Evolutionary conservation across 2,113 vertebrate genomes (phyloP).

Genomic region (Nematolebias whitei): DNA sequence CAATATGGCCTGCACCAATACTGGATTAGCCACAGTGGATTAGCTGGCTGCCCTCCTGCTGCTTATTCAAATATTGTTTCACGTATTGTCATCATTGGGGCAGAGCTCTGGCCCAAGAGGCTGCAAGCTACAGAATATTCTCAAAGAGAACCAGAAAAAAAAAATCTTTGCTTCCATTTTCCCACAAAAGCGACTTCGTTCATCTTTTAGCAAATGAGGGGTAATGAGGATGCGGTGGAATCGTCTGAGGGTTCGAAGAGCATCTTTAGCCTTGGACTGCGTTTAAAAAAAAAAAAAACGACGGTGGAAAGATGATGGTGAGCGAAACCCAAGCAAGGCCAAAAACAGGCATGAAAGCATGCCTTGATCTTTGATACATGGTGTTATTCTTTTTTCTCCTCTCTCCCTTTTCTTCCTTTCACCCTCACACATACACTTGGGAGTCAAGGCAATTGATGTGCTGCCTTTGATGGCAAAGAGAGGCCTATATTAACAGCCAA

Average conservation of each 20-base stretch:
- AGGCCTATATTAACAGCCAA: slow-evolving; percentile 76
- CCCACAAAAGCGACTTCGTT: slow-evolving; percentile 46
- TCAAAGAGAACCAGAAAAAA: slow-evolving; percentile 55
- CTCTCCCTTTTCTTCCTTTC: slow-evolving; percentile 69
- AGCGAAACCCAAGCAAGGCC: slow-evolving; percentile 60
- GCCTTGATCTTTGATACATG: slow-evolving; percentile 78
- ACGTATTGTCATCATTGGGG: slow-evolving; percentile 79
- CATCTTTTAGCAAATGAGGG: slow-evolving; percentile 42
- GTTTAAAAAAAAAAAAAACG: slow-evolving; percentile 15
- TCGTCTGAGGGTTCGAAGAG: slow-evolving; percentile 33
- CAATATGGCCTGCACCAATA: slow-evolving; percentile 79
- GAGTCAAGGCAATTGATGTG: slow-evolving; percentile 83
- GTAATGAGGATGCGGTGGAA: slow-evolving; percentile 5
- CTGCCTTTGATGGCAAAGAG: slow-evolving; percentile 80
- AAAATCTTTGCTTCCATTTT: slow-evolving; percentile 43
- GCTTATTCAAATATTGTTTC: slow-evolving; percentile 83
- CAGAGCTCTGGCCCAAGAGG: slow-evolving; percentile 55
- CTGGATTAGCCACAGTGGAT: slow-evolving; percentile 83
- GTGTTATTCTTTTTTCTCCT: slow-evolving; percentile 62
- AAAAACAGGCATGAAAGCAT: slow-evolving; percentile 72
- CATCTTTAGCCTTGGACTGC: slow-evolving; percentile 4
- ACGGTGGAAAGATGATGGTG: slow-evolving; percentile 61
- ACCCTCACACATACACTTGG: slow-evolving; percentile 76
- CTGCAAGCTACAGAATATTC: slow-evolving; percentile 60
- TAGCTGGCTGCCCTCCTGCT: slow-evolving; percentile 78